Evolutionary conservation across 2,888 invertebrate species (phyloP).

Genomic region (Leucoptera coffeella): DNA sequence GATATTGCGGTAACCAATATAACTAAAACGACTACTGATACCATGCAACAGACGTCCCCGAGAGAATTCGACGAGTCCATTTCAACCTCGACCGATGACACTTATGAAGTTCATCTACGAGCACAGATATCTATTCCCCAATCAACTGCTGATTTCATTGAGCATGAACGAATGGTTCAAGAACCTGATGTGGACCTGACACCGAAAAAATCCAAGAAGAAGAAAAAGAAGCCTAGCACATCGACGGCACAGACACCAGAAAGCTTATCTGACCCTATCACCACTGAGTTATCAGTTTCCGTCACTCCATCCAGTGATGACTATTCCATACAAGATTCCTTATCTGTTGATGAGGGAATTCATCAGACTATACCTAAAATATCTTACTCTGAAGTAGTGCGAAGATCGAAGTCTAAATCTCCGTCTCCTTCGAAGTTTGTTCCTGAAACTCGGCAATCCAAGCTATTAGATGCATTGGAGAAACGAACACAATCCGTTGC

Average conservation of each 20-base stretch:
- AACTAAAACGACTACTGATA: conserved; percentile 10
- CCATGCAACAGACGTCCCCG: conserved; percentile 52
- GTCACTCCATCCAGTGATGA: conserved; percentile 40
- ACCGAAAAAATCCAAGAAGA: conserved; percentile 26
- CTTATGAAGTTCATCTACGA: conserved; percentile 56
- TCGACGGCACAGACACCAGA: conserved; percentile 27
- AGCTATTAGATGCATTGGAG: conserved; percentile 29
- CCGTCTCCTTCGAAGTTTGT: conserved; percentile 32
- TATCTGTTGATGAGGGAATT: conserved; percentile 43
- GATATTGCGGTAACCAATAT: conserved; percentile 6
- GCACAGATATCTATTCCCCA: conserved; percentile 53
- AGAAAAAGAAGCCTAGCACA: conserved; percentile 32
- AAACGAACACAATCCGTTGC: conserved; percentile 25
- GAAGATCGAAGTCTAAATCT: conserved; percentile 42
- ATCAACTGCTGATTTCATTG: conserved; percentile 26
- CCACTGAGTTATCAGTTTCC: conserved; percentile 39
- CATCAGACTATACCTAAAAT: conserved; percentile 22
- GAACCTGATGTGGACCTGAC: conserved; percentile 20
- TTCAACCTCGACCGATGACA: conserved; percentile 46
- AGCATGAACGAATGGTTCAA: conserved; percentile 24
- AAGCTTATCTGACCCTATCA: conserved; percentile 43
- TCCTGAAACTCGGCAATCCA: too few relatives aligned
- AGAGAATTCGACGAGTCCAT: conserved; percentile 46
- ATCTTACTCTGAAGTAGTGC: conserved; percentile 43
- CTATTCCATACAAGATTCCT: conserved; percentile 25